These are phyloP conservation scores for Nasonia giraulti DNA, from an alignment of 1,140 invertebrate genomes.

Conservation along the genomic window DNA sequence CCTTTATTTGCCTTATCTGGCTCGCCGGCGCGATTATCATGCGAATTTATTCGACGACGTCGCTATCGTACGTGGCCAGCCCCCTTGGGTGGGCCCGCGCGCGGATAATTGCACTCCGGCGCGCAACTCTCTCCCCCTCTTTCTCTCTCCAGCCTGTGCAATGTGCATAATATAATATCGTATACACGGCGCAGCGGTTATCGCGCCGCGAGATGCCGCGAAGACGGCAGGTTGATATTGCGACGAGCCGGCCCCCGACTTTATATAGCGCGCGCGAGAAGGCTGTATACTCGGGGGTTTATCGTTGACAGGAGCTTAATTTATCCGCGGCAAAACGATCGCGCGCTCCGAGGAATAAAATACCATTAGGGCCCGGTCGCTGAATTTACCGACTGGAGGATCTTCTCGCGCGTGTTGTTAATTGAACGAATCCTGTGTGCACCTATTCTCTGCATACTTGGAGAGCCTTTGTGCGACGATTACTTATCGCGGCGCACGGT, in stretches of 20 bases:
- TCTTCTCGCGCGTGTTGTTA: constrained; percentile 3
- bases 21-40: constrained; percentile 29
- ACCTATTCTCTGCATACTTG: background rate
- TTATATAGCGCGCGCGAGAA: constrained; percentile 14
- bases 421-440: constrained; percentile 16
- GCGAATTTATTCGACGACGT: constrained; percentile 45
- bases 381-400: constrained; percentile 38
- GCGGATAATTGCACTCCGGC: constrained; percentile 35
- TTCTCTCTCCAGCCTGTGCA: background rate
- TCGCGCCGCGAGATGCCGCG: background rate
- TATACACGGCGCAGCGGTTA: constrained; percentile 22
- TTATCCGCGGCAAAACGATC: constrained; percentile 19
- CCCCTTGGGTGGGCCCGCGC: constrained; percentile 57
- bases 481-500: background rate
- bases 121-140: background rate
- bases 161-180: background rate
- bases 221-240: constrained; percentile 34
- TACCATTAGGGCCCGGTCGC: background rate
- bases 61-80: constrained; percentile 22
- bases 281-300: constrained; percentile 40
- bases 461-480: background rate
- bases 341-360: constrained; percentile 26
- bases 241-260: constrained; percentile 10
- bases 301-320: constrained; percentile 35
- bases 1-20: background rate